Evolutionary conservation across 2,888 invertebrate species (phyloP).

Genomic region (Xylocampa areola): DNA sequence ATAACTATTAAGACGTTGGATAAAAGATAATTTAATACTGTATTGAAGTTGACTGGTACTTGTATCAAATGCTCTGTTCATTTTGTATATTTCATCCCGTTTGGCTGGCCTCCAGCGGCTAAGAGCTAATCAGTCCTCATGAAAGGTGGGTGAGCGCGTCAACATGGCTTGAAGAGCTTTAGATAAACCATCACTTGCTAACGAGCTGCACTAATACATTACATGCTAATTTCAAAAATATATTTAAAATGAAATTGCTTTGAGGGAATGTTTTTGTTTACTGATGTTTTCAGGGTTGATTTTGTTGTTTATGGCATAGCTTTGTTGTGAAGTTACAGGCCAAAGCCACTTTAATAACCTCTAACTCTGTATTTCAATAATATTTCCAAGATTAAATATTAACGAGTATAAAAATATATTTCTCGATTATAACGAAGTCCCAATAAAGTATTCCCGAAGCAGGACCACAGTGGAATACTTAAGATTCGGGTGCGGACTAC

Average conservation of each 20-base stretch:
- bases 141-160: constrained; percentile 24
- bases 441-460: constrained; percentile 55
- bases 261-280: not conserved
- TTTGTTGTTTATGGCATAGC: too few relatives aligned
- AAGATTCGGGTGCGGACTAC: constrained; percentile 68
- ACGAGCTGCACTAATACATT: constrained; percentile 11
- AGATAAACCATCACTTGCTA: constrained; percentile 23
- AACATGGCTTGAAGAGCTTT: constrained; percentile 9
- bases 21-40: constrained; percentile 24
- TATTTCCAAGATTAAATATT: too few relatives aligned
- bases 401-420: not conserved
- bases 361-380: too few relatives aligned
- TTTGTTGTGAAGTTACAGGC: too few relatives aligned
- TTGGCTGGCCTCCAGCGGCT: constrained; percentile 32
- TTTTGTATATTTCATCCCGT: constrained; percentile 49
- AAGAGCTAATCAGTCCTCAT: constrained; percentile 33
- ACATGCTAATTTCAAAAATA: constrained; percentile 15
- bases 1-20: too few relatives aligned
- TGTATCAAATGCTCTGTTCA: constrained; percentile 12
- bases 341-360: too few relatives aligned
- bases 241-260: not conserved
- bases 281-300: not conserved
- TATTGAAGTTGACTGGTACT: constrained; percentile 20
- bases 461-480: constrained; percentile 54
- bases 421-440: constrained; percentile 40